Percentiles rank a stretch among this genome's conserved stretches.
Conservation (phyloP, 2,888 invertebrate species). For the Dysmachus trigonus region DNA sequence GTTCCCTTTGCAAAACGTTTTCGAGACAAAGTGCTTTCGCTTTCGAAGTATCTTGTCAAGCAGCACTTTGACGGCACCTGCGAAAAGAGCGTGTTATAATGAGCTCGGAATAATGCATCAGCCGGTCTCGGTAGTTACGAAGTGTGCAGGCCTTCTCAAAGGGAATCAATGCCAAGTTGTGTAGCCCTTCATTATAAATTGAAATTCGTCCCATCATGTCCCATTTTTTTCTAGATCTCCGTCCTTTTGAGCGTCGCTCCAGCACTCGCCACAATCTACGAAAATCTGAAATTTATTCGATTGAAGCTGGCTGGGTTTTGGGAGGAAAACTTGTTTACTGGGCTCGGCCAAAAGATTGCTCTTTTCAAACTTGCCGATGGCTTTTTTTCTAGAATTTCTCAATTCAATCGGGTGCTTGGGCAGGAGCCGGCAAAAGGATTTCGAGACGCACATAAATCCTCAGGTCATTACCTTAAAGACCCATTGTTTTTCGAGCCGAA, state of each 20-base stretch:
- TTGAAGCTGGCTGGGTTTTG: not conserved
- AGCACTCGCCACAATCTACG: not conserved
- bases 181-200: slow-evolving; percentile 11
- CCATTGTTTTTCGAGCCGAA: not conserved
- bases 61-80: not conserved
- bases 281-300: slow-evolving; percentile 21
- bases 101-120: slow-evolving; percentile 25
- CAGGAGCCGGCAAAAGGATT: slow-evolving; percentile 18
- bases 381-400: not conserved
- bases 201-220: slow-evolving; percentile 25
- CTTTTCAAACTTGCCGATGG: not conserved
- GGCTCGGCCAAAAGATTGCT: not conserved
- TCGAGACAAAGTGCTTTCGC: not conserved
- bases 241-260: not conserved
- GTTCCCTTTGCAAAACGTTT: not conserved
- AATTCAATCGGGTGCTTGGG: not conserved
- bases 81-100: slow-evolving; percentile 29
- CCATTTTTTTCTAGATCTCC: not conserved
- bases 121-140: not conserved
- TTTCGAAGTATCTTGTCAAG: not conserved
- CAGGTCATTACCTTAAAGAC: slow-evolving; percentile 19
- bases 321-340: not conserved
- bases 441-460: not conserved
- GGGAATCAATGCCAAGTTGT: slow-evolving; percentile 20
- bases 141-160: not conserved